Base-by-base conservation (phyloP, 2,797 vertebrate genomes). In the Lophius americanus region DNA sequence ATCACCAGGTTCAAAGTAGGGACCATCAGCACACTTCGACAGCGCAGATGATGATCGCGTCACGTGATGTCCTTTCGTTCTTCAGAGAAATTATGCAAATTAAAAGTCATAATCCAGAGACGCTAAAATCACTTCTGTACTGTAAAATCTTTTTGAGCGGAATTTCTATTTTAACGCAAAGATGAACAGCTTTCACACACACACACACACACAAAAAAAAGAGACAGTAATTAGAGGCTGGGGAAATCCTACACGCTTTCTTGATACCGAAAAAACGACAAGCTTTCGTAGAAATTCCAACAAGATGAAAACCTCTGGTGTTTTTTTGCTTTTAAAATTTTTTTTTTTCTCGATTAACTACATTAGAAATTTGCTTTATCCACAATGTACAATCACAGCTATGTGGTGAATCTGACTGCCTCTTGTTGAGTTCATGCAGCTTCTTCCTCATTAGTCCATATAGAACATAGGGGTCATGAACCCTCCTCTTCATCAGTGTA, bases 371-470 rank as follows among this genome's bases (percentile, higher is more conserved):
- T 13, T 37, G 56, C 47, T 38, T 53, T 37, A 51, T 52, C 12
- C 8, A 49, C 23, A 9, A 14, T 9, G 38, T 61, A 6, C 23
- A 23, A 23, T 23, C 10, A 8, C 47, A 61, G 66, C 57, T 41
- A 44, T 42, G 2, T 55, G 41, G 23, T 3, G 51, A 9, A 23
- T 53, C 76, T 38, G 76, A 57, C 77, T 75, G 36, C 47, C 73
- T 70, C 59, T n/a, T 65, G 62, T 59, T 61, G 36, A 53, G 75
- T 75, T 88, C 79, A 71, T 9, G 3, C 48, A 3, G 60, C 88
- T 86, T 92, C 88, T 83, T 66, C 52, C 57, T 91, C 85, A 91
- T 90, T 76, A 77, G 64, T 81, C 84, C 82, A 78, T 42, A 57
- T 2, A 54, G 66, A 81, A 70, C 69, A 52, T 64, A 42, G 75